Conservation (phyloP, 37 sponge, comb jelly and placozoan species). For the Halichondria panicea region DNA sequence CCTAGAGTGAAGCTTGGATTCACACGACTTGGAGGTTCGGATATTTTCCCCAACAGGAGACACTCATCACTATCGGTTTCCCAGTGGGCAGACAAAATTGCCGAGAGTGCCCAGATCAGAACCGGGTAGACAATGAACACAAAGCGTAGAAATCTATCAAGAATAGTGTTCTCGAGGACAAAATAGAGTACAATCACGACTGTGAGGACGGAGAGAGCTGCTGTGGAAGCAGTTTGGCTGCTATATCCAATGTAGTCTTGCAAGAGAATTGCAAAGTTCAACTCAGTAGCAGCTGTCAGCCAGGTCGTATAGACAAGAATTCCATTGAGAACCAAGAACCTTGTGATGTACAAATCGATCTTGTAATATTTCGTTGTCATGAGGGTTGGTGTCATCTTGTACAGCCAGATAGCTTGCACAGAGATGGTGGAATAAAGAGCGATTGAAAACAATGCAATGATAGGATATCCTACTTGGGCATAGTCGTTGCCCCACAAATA, state of each 20-base stretch:
- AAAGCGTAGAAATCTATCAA: constrained; percentile 19
- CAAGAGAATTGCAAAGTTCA: constrained; percentile 14
- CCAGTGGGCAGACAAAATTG: constrained; percentile 6
- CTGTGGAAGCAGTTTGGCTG: neutral
- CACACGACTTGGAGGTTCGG: no score
- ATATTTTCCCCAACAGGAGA: no score
- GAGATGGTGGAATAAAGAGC: no score
- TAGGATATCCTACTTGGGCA: neutral
- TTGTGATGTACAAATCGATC: no score
- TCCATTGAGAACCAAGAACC: no score
- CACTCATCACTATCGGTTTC: neutral
- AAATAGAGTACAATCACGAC: constrained; percentile 1
- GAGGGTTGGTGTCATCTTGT: no score
- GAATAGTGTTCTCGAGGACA: constrained; percentile 34
- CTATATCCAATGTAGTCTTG: neutral
- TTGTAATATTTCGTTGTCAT: no score
- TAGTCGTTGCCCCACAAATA: constrained; percentile 51
- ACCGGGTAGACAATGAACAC: constrained; percentile 44
- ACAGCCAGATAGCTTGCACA: no score
- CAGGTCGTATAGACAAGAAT: no score
- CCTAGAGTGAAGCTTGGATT: no score
- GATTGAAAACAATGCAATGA: no score
- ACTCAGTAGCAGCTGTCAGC: no score
- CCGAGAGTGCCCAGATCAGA: constrained; percentile 31
- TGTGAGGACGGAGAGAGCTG: neutral